Conservation (phyloP, 2,113 vertebrate species). For the Ovis canadensis region DNA sequence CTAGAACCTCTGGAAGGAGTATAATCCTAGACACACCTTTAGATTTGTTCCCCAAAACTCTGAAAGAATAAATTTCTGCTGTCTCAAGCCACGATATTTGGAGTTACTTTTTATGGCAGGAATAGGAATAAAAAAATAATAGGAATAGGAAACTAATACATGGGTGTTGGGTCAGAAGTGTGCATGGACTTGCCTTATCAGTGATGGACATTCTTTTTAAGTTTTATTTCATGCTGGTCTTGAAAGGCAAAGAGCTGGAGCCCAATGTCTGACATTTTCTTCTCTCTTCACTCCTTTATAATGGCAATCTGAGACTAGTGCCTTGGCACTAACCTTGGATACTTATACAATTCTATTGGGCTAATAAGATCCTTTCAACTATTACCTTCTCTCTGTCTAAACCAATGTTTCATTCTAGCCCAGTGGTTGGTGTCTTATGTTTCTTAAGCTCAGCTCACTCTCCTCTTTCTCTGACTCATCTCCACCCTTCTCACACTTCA, state of each 20-base stretch:
- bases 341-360: not conserved
- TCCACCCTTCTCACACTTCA: conserved; percentile 27
- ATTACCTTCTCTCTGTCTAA: not conserved
- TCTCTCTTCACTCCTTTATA: not conserved
- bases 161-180: not conserved
- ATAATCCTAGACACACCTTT: not conserved
- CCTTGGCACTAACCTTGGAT: not conserved
- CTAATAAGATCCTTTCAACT: not conserved
- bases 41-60: not conserved
- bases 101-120: not conserved
- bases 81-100: not conserved
- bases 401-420: not conserved
- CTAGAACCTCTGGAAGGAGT: not conserved
- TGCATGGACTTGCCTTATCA: not conserved
- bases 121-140: not conserved
- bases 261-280: not conserved
- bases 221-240: not conserved
- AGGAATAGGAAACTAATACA: not conserved
- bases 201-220: not conserved
- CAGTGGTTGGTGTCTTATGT: not conserved
- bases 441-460: not conserved
- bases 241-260: not conserved
- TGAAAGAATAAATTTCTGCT: not conserved
- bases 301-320: not conserved
- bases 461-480: not conserved